Conservation (phyloP, 2,888 invertebrate species). For the Sinotaia quadrata region DNA sequence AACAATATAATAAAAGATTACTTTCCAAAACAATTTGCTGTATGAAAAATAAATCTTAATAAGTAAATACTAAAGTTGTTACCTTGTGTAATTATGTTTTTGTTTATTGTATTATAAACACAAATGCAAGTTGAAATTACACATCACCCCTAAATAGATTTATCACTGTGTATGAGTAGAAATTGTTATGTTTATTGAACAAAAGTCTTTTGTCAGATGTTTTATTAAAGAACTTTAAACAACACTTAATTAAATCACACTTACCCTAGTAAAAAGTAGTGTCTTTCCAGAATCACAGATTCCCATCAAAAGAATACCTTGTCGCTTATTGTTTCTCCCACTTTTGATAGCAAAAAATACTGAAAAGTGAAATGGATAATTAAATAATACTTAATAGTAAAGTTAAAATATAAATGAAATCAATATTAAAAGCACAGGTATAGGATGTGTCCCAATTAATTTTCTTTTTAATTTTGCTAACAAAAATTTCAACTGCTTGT, state of each 20-base stretch:
- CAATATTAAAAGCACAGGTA: no score
- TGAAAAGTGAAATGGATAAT: constrained; percentile 39
- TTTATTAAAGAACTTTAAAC: background rate
- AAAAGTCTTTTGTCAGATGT: background rate
- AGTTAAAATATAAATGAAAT: no score
- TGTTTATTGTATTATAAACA: no score
- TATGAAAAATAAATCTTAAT: no score
- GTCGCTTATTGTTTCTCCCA: constrained; percentile 49
- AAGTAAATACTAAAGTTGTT: no score
- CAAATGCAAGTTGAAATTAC: no score
- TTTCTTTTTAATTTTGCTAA: no score
- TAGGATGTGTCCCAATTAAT: no score
- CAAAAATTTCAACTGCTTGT: no score
- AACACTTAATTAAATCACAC: background rate
- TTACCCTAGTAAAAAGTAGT: constrained; percentile 77
- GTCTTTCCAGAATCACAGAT: constrained; percentile 94
- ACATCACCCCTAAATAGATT: no score
- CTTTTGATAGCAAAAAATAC: constrained; percentile 49
- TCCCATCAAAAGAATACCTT: constrained; percentile 82
- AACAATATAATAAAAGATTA: constrained; percentile 18
- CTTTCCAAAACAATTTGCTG: constrained; percentile 16
- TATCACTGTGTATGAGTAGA: no score
- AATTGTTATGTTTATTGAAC: background rate
- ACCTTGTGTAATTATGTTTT: no score
- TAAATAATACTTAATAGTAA: background rate